Conservation (phyloP, 2,797 vertebrate species). For the Nannoperca obscura region DNA sequence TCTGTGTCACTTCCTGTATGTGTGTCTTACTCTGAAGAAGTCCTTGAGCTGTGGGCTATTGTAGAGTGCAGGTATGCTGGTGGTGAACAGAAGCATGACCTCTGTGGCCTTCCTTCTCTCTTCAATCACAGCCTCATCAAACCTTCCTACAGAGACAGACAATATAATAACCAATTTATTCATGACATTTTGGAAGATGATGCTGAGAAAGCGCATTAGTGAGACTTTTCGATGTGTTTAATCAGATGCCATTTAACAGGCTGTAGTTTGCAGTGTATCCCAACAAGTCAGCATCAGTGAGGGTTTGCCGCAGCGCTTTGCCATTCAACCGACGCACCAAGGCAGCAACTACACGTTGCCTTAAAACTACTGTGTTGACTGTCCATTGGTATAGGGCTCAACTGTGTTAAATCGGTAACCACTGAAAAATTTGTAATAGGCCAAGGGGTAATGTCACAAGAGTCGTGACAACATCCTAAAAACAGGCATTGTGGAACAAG, state of each 20-base stretch:
- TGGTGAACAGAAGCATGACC: conserved; percentile 87
- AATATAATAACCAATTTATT: background rate
- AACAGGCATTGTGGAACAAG: background rate
- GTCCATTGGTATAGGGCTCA: background rate
- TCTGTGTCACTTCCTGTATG: conserved; percentile 6
- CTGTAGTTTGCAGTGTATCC: background rate
- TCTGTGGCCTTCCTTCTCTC: conserved; percentile 90
- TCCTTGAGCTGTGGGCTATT: conserved; percentile 95
- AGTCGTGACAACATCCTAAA: conserved; percentile 5
- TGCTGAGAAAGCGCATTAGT: background rate
- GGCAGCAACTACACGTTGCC: background rate
- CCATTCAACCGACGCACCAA: background rate
- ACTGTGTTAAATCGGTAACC: background rate
- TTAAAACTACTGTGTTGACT: background rate
- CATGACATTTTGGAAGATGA: background rate
- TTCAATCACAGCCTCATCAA: conserved; percentile 92
- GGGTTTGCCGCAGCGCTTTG: background rate
- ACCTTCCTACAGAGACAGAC: conserved; percentile 85
- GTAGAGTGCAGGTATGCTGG: conserved; percentile 90
- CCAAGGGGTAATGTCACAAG: conserved; percentile 34
- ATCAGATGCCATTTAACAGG: background rate
- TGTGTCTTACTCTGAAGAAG: conserved; percentile 88
- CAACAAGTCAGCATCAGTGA: background rate
- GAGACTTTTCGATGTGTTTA: background rate
- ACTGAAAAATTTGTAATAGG: background rate